Percentiles rank a stretch among this genome's conserved stretches.
These are phyloP conservation scores for Gymnocheta viridis DNA, from an alignment of 2,888 invertebrate species.

Conservation along the genomic window DNA sequence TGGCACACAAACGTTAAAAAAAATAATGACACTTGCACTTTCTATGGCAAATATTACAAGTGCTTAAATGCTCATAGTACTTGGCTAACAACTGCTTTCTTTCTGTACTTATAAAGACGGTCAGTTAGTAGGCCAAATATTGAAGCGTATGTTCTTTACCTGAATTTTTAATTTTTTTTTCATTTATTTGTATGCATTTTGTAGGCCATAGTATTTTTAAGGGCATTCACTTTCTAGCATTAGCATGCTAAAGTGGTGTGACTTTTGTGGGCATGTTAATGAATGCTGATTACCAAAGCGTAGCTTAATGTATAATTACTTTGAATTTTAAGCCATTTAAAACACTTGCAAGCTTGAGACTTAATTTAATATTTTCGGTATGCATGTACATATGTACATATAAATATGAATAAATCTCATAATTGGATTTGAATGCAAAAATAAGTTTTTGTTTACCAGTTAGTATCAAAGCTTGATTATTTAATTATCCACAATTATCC, in stretches of 20 bases:
- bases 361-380: not conserved
- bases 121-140: slow-evolving; percentile 29
- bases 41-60: slow-evolving; percentile 26
- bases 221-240: slow-evolving; percentile 22
- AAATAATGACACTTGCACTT: slow-evolving; percentile 27
- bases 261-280: slow-evolving; percentile 13
- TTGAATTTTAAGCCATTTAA: not conserved
- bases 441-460: not conserved
- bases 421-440: not conserved
- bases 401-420: not conserved
- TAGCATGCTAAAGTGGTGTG: not conserved
- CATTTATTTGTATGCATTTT: not conserved
- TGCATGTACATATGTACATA: not conserved
- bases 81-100: not conserved
- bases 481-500: slow-evolving; percentile 26
- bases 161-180: not conserved
- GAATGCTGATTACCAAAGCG: not conserved
- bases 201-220: not conserved
- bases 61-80: not conserved
- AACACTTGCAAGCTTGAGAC: not conserved
- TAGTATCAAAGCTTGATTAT: not conserved
- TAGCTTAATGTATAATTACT: not conserved
- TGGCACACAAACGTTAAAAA: slow-evolving; percentile 17
- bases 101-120: not conserved
- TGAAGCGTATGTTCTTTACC: not conserved